phyloP scores from a whole-genome alignment of 2,888 invertebrate species.

The Melinopterus prodromus region DNA sequence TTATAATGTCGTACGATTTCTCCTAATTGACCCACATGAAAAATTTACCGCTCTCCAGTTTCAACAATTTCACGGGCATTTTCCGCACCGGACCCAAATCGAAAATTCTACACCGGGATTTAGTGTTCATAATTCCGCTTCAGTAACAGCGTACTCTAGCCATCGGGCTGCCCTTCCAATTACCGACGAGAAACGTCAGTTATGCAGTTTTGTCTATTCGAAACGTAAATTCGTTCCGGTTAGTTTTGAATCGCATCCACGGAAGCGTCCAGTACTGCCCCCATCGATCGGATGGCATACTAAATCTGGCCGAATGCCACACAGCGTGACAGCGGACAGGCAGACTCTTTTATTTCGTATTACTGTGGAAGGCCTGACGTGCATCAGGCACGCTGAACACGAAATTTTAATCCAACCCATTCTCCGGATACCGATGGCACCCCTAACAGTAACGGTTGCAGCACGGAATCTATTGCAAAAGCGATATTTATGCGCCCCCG shows the following conservation, averaged over 20 bases:
- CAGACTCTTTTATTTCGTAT: not conserved
- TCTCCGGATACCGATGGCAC: not conserved
- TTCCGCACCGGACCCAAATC: not conserved
- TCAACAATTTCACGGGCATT: not conserved
- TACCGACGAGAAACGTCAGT: not conserved
- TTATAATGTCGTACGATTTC: not conserved
- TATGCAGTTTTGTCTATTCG: not conserved
- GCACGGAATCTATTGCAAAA: not conserved
- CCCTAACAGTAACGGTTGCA: not conserved
- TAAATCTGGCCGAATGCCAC: conserved; percentile 4
- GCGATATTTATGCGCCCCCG: not conserved
- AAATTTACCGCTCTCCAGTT: not conserved
- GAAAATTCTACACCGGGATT: not conserved
- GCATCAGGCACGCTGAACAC: not conserved
- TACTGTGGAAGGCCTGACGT: not conserved
- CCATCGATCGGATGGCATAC: not conserved
- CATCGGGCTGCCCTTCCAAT: not conserved
- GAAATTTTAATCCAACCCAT: not conserved
- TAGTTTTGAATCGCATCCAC: not conserved
- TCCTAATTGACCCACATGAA: not conserved
- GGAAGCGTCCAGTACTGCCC: not conserved
- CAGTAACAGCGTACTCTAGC: not conserved
- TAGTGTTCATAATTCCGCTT: not conserved
- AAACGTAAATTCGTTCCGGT: not conserved
- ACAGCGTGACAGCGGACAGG: not conserved